phyloP scores from a whole-genome alignment of 1,140 invertebrate genomes.

The Pseudomyrmex sp. region DNA sequence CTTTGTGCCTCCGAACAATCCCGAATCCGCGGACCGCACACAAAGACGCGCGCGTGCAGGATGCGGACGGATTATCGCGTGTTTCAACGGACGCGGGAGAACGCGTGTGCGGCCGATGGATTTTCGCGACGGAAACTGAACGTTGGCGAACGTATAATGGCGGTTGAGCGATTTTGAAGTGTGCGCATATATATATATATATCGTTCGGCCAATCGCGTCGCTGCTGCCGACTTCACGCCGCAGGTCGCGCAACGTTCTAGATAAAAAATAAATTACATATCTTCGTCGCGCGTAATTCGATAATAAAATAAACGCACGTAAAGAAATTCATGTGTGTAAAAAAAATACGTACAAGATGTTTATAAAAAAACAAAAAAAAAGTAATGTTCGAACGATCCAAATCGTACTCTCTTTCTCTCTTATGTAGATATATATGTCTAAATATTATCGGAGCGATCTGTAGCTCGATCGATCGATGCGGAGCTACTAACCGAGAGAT shows the following conservation, averaged over 20 bases:
- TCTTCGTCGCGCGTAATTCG: neutral
- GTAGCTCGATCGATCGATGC: too few relatives aligned
- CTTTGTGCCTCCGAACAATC: neutral
- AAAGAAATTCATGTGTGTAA: too few relatives aligned
- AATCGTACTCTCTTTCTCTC: too few relatives aligned
- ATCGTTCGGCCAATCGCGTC: slow-evolving; percentile 6
- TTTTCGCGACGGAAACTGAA: slow-evolving; percentile 47
- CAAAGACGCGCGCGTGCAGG: neutral
- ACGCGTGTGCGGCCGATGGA: slow-evolving; percentile 4
- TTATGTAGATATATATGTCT: too few relatives aligned
- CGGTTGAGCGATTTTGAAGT: slow-evolving; percentile 9
- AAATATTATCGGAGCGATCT: too few relatives aligned
- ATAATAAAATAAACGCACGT: neutral
- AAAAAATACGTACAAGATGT: too few relatives aligned
- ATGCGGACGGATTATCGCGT: slow-evolving; percentile 16
- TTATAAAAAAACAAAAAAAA: too few relatives aligned
- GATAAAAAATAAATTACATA: neutral
- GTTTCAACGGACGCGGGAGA: slow-evolving; percentile 1
- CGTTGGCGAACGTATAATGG: neutral
- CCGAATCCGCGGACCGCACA: neutral
- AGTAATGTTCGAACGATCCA: too few relatives aligned
- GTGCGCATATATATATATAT: slow-evolving; percentile 42
- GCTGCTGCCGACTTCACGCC: neutral
- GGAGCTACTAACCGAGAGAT: too few relatives aligned
- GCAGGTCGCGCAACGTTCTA: neutral